phyloP scores from a whole-genome alignment of 1,140 invertebrate genomes.

The Lasaia peninsularis region DNA sequence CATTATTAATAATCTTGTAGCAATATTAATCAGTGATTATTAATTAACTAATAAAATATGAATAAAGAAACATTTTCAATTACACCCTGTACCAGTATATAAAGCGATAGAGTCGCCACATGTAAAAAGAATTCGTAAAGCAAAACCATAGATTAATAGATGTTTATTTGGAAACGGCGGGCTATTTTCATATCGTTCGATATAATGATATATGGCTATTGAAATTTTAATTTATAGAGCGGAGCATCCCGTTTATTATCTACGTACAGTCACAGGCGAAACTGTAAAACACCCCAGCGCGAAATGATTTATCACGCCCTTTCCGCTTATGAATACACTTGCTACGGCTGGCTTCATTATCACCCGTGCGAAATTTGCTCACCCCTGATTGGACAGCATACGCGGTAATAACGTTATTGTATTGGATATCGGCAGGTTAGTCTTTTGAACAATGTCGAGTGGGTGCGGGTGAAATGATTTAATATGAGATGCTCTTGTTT shows the following conservation, averaged over 20 bases:
- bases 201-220: conserved; percentile 43
- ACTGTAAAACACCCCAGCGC: conserved; percentile 35
- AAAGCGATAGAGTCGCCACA: too few species aligned
- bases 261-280: conserved; percentile 40
- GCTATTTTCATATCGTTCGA: conserved; percentile 28
- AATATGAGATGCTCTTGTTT: conserved; percentile 3
- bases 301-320: conserved; percentile 67
- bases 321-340: conserved; percentile 71
- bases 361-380: conserved; percentile 49
- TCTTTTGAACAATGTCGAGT: conserved; percentile 14
- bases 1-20: too few species aligned
- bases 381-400: conserved; percentile 61
- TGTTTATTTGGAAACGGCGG: conserved; percentile 19
- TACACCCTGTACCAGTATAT: too few species aligned
- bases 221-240: conserved; percentile 50
- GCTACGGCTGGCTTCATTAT: conserved; percentile 66
- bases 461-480: conserved; percentile 4
- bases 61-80: too few species aligned
- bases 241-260: conserved; percentile 37
- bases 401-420: conserved; percentile 56
- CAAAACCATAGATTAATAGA: conserved; percentile 3
- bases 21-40: too few species aligned
- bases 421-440: conserved; percentile 29
- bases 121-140: neutral
- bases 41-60: too few species aligned